These are phyloP conservation scores for Drosophila lutescens DNA, from an alignment of 2,888 invertebrate species.

Conservation along the genomic window DNA sequence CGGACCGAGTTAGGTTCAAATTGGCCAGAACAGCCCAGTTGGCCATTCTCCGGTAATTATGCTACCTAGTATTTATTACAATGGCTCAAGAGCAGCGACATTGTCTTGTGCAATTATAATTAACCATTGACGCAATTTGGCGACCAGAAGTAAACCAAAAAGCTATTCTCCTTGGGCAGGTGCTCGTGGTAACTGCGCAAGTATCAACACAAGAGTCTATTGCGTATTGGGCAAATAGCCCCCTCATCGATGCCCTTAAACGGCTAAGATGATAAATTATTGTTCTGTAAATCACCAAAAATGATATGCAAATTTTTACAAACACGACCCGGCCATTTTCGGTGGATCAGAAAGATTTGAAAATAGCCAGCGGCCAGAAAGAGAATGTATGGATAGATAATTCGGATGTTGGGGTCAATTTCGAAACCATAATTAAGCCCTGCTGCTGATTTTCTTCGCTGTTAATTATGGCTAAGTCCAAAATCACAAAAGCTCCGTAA, in stretches of 20 bases:
- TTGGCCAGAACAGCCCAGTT: constrained; percentile 34
- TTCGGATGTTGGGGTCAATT: constrained; percentile 36
- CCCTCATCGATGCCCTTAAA: constrained; percentile 29
- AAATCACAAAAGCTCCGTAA: constrained; percentile 37
- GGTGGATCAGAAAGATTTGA: constrained; percentile 7
- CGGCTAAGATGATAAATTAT: constrained; percentile 38
- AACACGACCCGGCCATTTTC: constrained; percentile 21
- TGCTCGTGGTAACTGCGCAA: constrained; percentile 16
- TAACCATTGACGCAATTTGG: constrained; percentile 35
- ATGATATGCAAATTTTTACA: constrained; percentile 41
- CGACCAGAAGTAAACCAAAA: constrained; percentile 32
- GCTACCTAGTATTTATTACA: constrained; percentile 34
- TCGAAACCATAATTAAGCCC: constrained; percentile 49
- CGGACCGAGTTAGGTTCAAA: constrained; percentile 56
- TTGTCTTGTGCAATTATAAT: constrained; percentile 68
- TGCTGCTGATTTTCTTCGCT: constrained; percentile 40
- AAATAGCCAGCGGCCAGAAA: constrained; percentile 32
- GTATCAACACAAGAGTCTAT: constrained; percentile 33
- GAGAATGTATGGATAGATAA: constrained; percentile 12
- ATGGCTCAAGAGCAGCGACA: constrained; percentile 38
- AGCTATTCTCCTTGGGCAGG: constrained; percentile 17
- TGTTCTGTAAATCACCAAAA: constrained; percentile 46
- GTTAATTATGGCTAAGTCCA: constrained; percentile 60
- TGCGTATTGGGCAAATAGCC: constrained; percentile 49
- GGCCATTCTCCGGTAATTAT: constrained; percentile 24